These are phyloP conservation scores for Eptesicus fuscus DNA, from an alignment of 2,113 vertebrate species.

Conservation along the genomic window DNA sequence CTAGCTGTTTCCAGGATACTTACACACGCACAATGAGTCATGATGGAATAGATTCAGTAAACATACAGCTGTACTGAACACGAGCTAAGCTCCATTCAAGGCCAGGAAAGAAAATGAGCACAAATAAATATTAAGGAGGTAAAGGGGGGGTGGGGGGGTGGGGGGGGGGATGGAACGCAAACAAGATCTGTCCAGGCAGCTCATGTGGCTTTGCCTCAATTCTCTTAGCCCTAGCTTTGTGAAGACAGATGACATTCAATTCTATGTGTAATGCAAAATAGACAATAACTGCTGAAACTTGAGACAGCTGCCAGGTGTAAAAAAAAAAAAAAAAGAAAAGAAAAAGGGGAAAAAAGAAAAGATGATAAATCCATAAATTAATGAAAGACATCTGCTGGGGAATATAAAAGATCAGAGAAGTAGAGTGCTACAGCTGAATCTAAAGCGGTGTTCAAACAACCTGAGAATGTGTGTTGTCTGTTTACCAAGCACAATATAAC, in stretches of 20 bases:
- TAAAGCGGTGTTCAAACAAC: constrained; percentile 90
- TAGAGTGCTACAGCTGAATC: constrained; percentile 88
- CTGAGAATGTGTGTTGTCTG: constrained; percentile 80
- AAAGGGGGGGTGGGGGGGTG: constrained; percentile 71
- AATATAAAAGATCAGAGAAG: constrained; percentile 93
- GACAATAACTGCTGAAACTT: constrained; percentile 95
- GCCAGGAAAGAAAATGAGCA: constrained; percentile 92
- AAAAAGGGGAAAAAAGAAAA: constrained; percentile 84
- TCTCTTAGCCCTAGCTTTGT: constrained; percentile 89
- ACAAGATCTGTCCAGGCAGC: constrained; percentile 85
- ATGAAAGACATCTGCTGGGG: constrained; percentile 97
- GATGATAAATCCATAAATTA: constrained; percentile 98
- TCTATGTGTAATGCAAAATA: constrained; percentile 90
- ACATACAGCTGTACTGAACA: constrained; percentile 91
- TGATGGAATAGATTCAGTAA: constrained; percentile 91
- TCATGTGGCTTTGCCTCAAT: constrained; percentile 84
- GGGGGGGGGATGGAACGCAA: constrained; percentile 80
- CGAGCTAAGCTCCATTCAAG: constrained; percentile 91
- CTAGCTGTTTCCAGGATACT: constrained; percentile 92
- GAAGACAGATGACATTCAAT: constrained; percentile 92
- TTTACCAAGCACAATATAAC: constrained; percentile 77
- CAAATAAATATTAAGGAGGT: constrained; percentile 94
- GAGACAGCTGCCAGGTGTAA: constrained; percentile 97
- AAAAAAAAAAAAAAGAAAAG: constrained; percentile 85
- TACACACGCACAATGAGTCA: constrained; percentile 91